These are phyloP conservation scores for Parapsyche elsis DNA, from an alignment of 1,140 invertebrate species.

Conservation along the genomic window DNA sequence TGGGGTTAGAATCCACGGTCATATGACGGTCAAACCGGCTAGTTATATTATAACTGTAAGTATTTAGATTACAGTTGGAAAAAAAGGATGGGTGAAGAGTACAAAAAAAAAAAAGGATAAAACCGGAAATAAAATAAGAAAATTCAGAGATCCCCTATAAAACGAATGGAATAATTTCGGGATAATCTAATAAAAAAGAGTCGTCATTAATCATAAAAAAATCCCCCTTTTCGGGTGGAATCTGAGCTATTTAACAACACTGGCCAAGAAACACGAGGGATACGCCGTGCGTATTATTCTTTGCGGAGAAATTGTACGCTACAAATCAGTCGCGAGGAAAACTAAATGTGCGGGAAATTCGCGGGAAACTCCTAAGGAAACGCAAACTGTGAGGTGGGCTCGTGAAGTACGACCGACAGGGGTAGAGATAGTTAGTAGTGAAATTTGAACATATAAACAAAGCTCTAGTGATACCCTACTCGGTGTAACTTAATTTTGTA, in stretches of 20 bases:
- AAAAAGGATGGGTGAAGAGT: no score
- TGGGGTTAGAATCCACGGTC: no score
- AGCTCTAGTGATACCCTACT: neutral
- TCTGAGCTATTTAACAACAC: neutral
- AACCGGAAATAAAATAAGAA: no score
- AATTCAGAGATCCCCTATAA: neutral
- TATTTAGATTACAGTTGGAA: no score
- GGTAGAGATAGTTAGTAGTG: conserved; percentile 20
- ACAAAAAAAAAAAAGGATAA: no score
- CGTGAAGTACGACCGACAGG: conserved; percentile 6
- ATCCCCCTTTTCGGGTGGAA: no score
- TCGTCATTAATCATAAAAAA: conserved; percentile 15
- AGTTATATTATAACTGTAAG: no score
- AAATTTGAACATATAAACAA: conserved; percentile 7
- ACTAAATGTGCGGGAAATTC: conserved; percentile 16
- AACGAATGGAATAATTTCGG: conserved; percentile 6
- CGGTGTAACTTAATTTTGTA: neutral
- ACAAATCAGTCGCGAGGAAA: conserved; percentile 20
- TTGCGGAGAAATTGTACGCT: neutral
- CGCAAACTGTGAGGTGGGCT: neutral
- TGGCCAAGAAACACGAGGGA: conserved; percentile 3
- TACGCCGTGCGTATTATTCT: neutral
- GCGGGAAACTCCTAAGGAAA: neutral
- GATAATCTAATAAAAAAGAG: conserved; percentile 26
- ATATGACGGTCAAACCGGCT: no score